Evolutionary conservation across 2,888 invertebrate species (phyloP), one percentile per base, ranked within the genome.

Genomic region (Ophraella communa): DNA sequence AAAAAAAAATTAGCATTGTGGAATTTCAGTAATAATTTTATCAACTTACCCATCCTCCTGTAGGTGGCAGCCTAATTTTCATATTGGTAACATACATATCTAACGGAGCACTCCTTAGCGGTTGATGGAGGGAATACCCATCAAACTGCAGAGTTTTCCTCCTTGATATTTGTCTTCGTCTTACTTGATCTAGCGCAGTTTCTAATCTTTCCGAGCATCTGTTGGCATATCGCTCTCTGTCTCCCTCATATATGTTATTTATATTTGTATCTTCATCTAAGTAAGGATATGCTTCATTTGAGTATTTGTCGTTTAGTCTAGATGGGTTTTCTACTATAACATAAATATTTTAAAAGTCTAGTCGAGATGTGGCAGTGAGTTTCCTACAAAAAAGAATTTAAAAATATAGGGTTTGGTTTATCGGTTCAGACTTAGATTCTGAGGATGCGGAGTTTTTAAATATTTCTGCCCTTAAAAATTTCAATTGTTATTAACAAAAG

Each of bases 11-110:
- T 11, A 4, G 18, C 20, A 45, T 45, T 20, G 8, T 21, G 45
- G 18, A 7, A 3, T 4, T 20, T 45, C 21, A 11, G 11, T 14
- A 11, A 10, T 4, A 7, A 30, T 30, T 47, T 3, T 10, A 11
- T 33, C 4, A 20, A 56, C 73, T 73, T 11, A 91, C 90, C 90
- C 91, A 91, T 77, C 85, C 83, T 76, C 84, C 84, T 66, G 88
- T 87, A 57, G 88, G 85, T 1, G 91, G 91, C 17, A 91, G 83
- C 4, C 89, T 85, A 1, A 91, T 90, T 42, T 87, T 81, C 88
- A 90, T 88, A 69, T 88, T 85, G 0, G 89, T 89, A 49, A 90
- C 88, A 76, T 89, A 88, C 89, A 90, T 89, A 73, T 89, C 89
- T 53, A 87, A 85, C 0, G 89, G 88, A 5, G 86, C 87, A 54